Base-by-base conservation (phyloP, 2,797 vertebrate genomes). In the Percopsis omiscomaycus region DNA sequence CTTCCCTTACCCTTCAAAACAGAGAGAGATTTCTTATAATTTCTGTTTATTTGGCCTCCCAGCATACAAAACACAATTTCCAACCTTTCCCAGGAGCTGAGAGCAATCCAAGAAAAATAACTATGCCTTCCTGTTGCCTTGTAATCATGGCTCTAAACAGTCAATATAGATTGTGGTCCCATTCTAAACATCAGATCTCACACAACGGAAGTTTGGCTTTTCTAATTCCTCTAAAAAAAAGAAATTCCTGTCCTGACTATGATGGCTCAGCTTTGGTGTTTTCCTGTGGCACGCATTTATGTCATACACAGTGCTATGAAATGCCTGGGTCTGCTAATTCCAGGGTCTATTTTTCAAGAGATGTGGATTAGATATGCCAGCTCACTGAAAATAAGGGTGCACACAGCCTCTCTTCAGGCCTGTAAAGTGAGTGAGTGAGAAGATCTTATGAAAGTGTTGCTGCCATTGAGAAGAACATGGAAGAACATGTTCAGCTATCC, bases 121-220 rank as follows among this genome's bases (percentile, higher is more conserved):
- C 65, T 68, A 57, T 2, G 27, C 67, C 82, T 81, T 81, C 9
- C 56, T 80, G 75, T 82, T 84, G 80, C 84, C 74, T 68, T 84
- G 82, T 86, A 88, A 91, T 90, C 87, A 85, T 78, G 83, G 85
- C 78, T 79, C 81, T 79, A 87, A 89, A 86, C 82, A 81, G 69
- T 71, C 67, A 73, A 77, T 61, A 72, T 73, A 75, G 77, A 54
- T 74, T 80, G 81, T 0, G 69, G 76, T 80, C 65, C 64, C 28
- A 54, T 66, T 86, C 77, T 80, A 84, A 89, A 88, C 82, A 86
- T 82, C 82, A 66, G 58, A 75, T 79, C 53, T 4, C 83, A 79
- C 75, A 64, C 70, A 81, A 62, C 74, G 73, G 80, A 90, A 86
- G 84, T 88, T 89, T 89, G 85, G 84, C 83, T 86, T 89, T 84